Evolutionary conservation across 2,797 vertebrate genomes (phyloP).

Genomic region (Xiphorhynchus erythropygius): DNA sequence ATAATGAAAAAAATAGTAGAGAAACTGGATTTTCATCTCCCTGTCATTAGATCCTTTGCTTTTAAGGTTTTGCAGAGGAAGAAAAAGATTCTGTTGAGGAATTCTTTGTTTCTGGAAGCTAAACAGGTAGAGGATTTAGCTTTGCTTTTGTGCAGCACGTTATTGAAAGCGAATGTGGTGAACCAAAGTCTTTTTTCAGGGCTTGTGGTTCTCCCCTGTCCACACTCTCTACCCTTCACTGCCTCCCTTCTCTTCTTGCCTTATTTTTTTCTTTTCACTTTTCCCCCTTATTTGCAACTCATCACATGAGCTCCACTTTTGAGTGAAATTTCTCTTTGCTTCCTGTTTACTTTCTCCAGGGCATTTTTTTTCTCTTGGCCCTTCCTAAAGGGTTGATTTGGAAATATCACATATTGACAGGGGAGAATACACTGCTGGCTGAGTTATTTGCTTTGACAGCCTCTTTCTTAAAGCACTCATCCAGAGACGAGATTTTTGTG

Average conservation of each 20-base stretch:
- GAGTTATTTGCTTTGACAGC: conserved; percentile 57
- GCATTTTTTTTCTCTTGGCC: background rate
- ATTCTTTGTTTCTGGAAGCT: conserved; percentile 34
- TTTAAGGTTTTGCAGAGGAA: conserved; percentile 10
- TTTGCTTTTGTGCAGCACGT: background rate
- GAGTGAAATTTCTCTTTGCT: background rate
- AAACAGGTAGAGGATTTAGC: background rate
- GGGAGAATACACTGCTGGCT: background rate
- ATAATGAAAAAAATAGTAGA: conserved; percentile 25
- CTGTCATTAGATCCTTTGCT: conserved; percentile 22
- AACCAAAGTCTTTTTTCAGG: background rate
- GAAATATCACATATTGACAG: conserved; percentile 42
- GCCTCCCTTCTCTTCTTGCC: background rate
- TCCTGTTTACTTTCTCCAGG: conserved; percentile 4
- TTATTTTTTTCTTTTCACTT: rapidly evolving
- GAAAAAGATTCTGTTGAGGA: background rate
- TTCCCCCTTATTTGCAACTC: background rate
- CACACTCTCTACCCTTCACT: background rate
- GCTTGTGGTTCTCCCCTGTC: background rate
- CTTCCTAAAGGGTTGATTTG: conserved; percentile 33
- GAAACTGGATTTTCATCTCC: conserved; percentile 19
- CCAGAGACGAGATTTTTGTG: conserved; percentile 73
- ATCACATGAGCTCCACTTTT: background rate
- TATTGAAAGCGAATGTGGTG: conserved; percentile 5
- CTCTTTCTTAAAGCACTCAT: conserved; percentile 76